Percentiles rank a stretch among this genome's conserved stretches.
phyloP scores from a whole-genome alignment of 2,888 invertebrate genomes.

The Prosopocoilus inquinatus region DNA sequence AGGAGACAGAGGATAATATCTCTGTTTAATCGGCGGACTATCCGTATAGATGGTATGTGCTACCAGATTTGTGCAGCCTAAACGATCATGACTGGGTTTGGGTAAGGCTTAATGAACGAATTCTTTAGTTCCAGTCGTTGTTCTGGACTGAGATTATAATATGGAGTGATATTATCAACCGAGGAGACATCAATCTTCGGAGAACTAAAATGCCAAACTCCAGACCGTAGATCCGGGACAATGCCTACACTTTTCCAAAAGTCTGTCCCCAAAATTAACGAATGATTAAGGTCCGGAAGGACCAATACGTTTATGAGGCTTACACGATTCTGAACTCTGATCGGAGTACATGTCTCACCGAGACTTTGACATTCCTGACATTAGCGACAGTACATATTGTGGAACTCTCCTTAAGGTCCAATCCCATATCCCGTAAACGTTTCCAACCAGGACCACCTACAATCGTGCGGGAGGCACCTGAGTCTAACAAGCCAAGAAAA shows the following conservation, averaged over 20 bases:
- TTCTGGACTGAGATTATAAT: no score
- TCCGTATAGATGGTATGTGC: slow-evolving; percentile 21
- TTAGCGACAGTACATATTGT: no score
- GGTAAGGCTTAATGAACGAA: neutral
- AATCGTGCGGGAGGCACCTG: slow-evolving; percentile 9
- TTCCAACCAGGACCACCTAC: no score
- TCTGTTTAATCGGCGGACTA: slow-evolving; percentile 21
- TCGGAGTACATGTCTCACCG: slow-evolving; percentile 6
- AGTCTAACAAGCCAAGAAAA: slow-evolving; percentile 11
- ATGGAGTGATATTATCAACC: no score
- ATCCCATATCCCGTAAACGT: no score
- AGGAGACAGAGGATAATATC: slow-evolving; percentile 25
- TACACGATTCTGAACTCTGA: slow-evolving; percentile 8
- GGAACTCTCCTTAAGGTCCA: no score
- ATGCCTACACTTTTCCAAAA: slow-evolving; percentile 21
- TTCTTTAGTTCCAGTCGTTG: neutral
- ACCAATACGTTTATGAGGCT: slow-evolving; percentile 18
- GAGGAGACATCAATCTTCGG: no score
- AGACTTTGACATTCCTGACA: no score
- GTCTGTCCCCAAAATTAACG: slow-evolving; percentile 21
- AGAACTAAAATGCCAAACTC: slow-evolving; percentile 11
- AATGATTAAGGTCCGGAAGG: slow-evolving; percentile 18
- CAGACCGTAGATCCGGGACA: slow-evolving; percentile 12
- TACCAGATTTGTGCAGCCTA: neutral
- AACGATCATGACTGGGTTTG: no score